phyloP scores from a whole-genome alignment of 35 echinoderm and acorn worm species.

The Ptychodera flava region DNA sequence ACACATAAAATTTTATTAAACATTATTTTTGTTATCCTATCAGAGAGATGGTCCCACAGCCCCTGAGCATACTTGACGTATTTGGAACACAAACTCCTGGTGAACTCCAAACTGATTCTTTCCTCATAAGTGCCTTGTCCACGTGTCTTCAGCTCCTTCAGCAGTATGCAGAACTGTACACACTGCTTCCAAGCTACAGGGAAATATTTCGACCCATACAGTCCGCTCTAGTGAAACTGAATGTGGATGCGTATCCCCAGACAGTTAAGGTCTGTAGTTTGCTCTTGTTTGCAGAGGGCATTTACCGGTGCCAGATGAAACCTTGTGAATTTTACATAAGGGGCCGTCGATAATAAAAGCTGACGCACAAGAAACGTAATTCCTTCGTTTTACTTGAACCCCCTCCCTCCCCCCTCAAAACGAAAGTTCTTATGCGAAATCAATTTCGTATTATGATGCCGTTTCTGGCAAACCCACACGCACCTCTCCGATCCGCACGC shows the following conservation, averaged over 20 bases:
- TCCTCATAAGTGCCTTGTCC: conserved; percentile 40
- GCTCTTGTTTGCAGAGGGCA: no score
- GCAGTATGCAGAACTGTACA: conserved; percentile 57
- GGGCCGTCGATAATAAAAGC: neutral
- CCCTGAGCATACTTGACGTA: neutral
- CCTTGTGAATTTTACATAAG: neutral
- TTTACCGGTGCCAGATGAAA: neutral
- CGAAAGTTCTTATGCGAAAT: no score
- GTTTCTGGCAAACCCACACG: no score
- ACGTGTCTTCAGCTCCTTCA: conserved; percentile 48
- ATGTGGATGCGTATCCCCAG: conserved; percentile 43
- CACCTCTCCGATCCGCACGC: no score
- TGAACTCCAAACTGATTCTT: conserved; percentile 66
- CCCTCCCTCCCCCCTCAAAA: no score
- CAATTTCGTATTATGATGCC: no score
- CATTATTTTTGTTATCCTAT: neutral
- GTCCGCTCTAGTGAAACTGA: neutral
- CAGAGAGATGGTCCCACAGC: neutral
- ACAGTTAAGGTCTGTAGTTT: conserved; percentile 46
- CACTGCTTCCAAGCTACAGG: conserved; percentile 41
- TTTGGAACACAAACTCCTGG: neutral
- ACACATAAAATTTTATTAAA: neutral
- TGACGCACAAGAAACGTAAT: no score
- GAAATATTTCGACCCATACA: conserved; percentile 70
- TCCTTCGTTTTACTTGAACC: no score